phyloP scores from a whole-genome alignment of 2,113 vertebrate genomes.

The Brevimyrus niger region DNA sequence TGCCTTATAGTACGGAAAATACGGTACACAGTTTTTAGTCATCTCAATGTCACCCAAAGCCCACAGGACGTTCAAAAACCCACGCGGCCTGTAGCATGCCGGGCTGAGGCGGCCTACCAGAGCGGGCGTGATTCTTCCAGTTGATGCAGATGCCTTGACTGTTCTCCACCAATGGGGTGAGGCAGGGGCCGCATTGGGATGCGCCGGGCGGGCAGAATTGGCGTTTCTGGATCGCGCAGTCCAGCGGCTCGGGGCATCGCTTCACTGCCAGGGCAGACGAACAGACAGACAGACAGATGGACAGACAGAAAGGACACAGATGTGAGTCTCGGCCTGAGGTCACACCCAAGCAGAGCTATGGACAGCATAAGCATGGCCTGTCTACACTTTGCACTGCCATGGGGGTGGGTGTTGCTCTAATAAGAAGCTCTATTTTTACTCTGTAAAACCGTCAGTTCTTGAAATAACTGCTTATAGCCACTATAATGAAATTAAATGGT shows the following conservation, averaged over 20 bases:
- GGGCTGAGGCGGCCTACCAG: slow-evolving; percentile 24
- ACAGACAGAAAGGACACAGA: not conserved
- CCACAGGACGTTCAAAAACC: not conserved
- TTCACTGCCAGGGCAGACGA: slow-evolving; percentile 36
- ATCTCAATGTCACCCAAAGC: not conserved
- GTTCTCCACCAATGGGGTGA: slow-evolving; percentile 59
- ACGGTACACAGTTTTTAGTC: not conserved
- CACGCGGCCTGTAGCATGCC: too few relatives aligned
- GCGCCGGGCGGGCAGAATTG: slow-evolving; percentile 57
- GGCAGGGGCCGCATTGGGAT: slow-evolving; percentile 68
- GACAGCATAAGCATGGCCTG: not conserved
- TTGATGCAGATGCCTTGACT: slow-evolving; percentile 50
- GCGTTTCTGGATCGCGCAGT: slow-evolving; percentile 64
- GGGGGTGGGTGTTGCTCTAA: not conserved
- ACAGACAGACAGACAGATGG: not conserved
- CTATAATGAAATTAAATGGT: not conserved
- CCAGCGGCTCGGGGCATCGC: slow-evolving; percentile 58
- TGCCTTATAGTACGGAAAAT: too few relatives aligned
- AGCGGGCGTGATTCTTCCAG: slow-evolving; percentile 15
- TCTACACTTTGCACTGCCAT: not conserved
- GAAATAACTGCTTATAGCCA: not conserved
- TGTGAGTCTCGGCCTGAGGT: not conserved
- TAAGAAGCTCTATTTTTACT: not conserved
- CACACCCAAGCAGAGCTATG: not conserved
- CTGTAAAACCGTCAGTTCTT: not conserved